Conservation (phyloP, 37 sponge, comb jelly and placozoan genomes). For the Chondrilla cf. caribensis region DNA sequence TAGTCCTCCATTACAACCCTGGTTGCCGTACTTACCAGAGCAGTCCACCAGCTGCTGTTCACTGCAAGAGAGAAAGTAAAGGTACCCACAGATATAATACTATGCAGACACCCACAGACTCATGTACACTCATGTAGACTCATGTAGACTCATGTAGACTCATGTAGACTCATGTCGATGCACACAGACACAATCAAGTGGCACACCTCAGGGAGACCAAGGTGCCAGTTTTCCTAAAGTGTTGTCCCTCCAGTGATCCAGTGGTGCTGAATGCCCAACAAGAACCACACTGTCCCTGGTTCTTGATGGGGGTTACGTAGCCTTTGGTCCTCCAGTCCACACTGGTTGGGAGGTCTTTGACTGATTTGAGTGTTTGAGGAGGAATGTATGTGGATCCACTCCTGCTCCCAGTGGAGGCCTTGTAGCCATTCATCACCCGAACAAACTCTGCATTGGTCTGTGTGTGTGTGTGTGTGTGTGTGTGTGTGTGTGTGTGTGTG, state of each 20-base stretch:
- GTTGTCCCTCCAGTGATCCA: conserved; percentile 88
- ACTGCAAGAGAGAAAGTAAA: conserved; percentile 23
- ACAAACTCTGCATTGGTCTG: conserved; percentile 49
- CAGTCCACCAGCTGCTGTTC: conserved; percentile 86
- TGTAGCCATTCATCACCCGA: conserved; percentile 32
- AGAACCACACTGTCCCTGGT: conserved; percentile 89
- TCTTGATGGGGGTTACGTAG: conserved; percentile 60
- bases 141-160: background rate
- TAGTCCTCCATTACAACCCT: conserved; percentile 90
- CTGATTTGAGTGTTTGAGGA: background rate
- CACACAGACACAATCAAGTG: background rate
- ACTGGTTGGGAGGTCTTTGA: conserved; percentile 24
- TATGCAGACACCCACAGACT: no score
- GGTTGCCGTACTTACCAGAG: conserved; percentile 67
- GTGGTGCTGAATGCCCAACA: conserved; percentile 97
- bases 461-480: no score
- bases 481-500: no score
- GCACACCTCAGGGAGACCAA: conserved; percentile 57
- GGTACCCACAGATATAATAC: conserved; percentile 57
- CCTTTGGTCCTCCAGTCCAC: conserved; percentile 81
- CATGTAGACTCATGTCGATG: background rate
- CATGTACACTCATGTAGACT: background rate
- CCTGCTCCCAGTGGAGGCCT: background rate
- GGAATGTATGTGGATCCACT: conserved; percentile 15
- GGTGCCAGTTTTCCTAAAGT: conserved; percentile 39